Evolutionary conservation across 2,888 invertebrate species (phyloP).

Genomic region (Andrena hattorfiana): DNA sequence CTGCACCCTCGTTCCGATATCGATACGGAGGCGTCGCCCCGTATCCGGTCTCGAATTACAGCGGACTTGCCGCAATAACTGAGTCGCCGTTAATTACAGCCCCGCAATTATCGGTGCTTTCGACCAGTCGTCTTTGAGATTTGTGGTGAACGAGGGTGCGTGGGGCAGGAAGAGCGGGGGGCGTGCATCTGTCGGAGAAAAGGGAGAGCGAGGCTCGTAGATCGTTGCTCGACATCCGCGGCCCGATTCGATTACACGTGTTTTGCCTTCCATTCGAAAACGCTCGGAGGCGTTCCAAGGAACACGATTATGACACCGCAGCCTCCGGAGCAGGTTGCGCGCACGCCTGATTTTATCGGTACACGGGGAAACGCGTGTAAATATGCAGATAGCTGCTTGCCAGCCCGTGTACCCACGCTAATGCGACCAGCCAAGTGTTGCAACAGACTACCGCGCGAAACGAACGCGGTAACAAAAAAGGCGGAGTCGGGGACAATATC

Average conservation of each 20-base stretch:
- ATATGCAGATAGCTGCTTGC: constrained; percentile 56
- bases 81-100: constrained; percentile 40
- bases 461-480: not conserved
- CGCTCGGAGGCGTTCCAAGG: constrained; percentile 39
- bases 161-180: too few relatives aligned
- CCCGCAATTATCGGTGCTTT: constrained; percentile 35
- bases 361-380: constrained; percentile 56
- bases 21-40: constrained; percentile 1
- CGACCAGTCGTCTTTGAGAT: too few relatives aligned
- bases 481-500: constrained; percentile 6
- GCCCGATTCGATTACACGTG: constrained; percentile 26
- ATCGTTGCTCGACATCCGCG: not conserved
- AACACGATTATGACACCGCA: constrained; percentile 57
- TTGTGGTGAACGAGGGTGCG: too few relatives aligned
- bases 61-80: constrained; percentile 24
- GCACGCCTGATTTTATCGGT: constrained; percentile 54
- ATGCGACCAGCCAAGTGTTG: constrained; percentile 24
- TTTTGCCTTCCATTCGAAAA: constrained; percentile 27
- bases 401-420: constrained; percentile 54
- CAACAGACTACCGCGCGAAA: constrained; percentile 11
- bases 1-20: constrained; percentile 31
- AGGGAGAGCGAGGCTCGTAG: too few relatives aligned
- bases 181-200: too few relatives aligned
- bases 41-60: constrained; percentile 3
- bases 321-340: constrained; percentile 43